Percentiles rank a stretch among this genome's conserved stretches.
phyloP scores from a whole-genome alignment of 2,888 invertebrate genomes.

The Drosophila anomalipes region DNA sequence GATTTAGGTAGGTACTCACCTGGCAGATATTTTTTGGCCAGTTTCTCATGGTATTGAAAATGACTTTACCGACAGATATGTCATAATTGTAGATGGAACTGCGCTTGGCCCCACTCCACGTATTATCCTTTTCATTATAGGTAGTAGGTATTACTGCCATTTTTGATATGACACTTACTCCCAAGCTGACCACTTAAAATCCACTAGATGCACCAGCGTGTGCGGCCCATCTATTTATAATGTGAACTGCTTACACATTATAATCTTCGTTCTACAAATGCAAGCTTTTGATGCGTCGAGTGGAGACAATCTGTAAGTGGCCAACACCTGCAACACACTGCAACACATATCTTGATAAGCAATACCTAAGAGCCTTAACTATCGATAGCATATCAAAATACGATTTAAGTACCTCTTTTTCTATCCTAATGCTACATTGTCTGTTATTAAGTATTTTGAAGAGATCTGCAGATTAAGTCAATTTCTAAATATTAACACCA shows the following conservation, averaged over 20 bases:
- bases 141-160: slow-evolving; percentile 60
- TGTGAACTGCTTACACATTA: slow-evolving; percentile 8
- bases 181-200: slow-evolving; percentile 3
- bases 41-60: slow-evolving; percentile 67
- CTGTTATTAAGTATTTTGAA: slow-evolving; percentile 5
- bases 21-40: slow-evolving; percentile 74
- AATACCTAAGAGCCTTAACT: slow-evolving; percentile 3
- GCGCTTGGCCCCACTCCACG: slow-evolving; percentile 64
- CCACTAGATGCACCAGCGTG: slow-evolving; percentile 9
- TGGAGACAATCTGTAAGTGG: slow-evolving; percentile 51
- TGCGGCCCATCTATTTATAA: slow-evolving; percentile 58
- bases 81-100: slow-evolving; percentile 61
- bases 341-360: slow-evolving; percentile 52
- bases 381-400: slow-evolving; percentile 25
- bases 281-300: slow-evolving; percentile 42
- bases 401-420: slow-evolving; percentile 10
- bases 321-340: slow-evolving; percentile 51
- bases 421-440: slow-evolving; percentile 3
- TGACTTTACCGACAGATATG: slow-evolving; percentile 62
- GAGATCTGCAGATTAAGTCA: not conserved
- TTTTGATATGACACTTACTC: not conserved
- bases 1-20: slow-evolving; percentile 32
- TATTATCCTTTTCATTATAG: slow-evolving; percentile 64
- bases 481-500: not conserved
- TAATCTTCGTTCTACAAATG: slow-evolving; percentile 24